These are phyloP conservation scores for Cydia splendana DNA, from an alignment of 1,140 invertebrate species.

Conservation along the genomic window DNA sequence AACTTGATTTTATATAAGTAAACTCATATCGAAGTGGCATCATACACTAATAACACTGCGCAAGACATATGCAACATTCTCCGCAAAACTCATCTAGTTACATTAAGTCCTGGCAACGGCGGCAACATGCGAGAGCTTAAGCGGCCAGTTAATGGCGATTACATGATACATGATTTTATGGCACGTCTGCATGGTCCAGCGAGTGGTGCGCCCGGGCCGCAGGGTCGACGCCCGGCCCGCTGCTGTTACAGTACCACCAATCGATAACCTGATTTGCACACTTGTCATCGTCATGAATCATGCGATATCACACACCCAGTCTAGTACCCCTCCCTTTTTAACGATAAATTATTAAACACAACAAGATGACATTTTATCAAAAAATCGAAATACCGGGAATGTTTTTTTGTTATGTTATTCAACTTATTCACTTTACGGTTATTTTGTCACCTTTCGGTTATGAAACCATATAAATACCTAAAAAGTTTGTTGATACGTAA, in stretches of 20 bases:
- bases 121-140: not conserved
- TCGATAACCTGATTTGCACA: constrained; percentile 76
- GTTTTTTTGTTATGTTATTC: no score
- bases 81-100: not conserved
- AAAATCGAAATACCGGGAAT: not conserved
- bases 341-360: not conserved
- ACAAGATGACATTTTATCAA: not conserved
- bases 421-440: no score
- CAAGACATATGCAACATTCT: not conserved
- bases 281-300: constrained; percentile 58
- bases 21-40: no score
- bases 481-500: no score
- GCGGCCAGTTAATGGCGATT: constrained; percentile 25
- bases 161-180: not conserved
- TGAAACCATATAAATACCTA: no score
- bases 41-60: no score
- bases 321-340: constrained; percentile 12
- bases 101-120: not conserved
- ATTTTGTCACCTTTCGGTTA: no score
- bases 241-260: constrained; percentile 53
- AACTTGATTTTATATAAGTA: no score
- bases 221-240: constrained; percentile 65
- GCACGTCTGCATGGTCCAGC: constrained; percentile 11
- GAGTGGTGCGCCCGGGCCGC: constrained; percentile 36
- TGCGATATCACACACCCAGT: constrained; percentile 34